Conservation (phyloP, 2,888 invertebrate species). For the Torymus aiolomorphi region DNA sequence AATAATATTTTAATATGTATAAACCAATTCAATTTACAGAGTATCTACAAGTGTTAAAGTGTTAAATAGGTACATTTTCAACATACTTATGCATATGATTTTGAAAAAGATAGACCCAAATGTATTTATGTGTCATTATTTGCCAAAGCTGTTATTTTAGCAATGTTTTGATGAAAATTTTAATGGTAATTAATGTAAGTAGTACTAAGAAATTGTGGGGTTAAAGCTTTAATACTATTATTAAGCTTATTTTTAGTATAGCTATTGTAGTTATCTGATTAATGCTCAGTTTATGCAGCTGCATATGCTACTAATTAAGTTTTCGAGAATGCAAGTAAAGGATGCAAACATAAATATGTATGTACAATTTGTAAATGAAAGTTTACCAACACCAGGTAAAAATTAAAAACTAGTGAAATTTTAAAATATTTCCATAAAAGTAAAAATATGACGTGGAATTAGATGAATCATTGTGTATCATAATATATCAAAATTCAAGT, state of each 20-base stretch:
- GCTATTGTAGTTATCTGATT: constrained; percentile 16
- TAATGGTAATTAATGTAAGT: constrained; percentile 28
- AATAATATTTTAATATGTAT: constrained; percentile 16
- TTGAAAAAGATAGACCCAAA: constrained; percentile 55
- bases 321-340: constrained; percentile 34
- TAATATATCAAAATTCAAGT: constrained; percentile 7
- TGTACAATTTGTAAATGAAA: constrained; percentile 22
- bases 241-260: constrained; percentile 43
- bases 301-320: constrained; percentile 25
- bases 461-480: constrained; percentile 11
- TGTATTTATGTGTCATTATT: constrained; percentile 55
- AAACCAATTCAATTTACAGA: constrained; percentile 8
- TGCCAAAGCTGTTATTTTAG: constrained; percentile 56
- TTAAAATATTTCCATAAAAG: constrained; percentile 8
- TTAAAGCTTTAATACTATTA: constrained; percentile 24
- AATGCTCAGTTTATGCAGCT: constrained; percentile 34
- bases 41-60: constrained; percentile 31
- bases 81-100: constrained; percentile 29
- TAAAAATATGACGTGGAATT: constrained; percentile 11
- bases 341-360: constrained; percentile 40
- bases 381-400: constrained; percentile 46
- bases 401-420: constrained; percentile 42
- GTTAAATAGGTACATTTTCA: constrained; percentile 35
- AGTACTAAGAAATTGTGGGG: constrained; percentile 2
- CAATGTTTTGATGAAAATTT: constrained; percentile 37